Evolutionary conservation across 2,113 vertebrate genomes (phyloP).

Genomic region (Felis chaus): DNA sequence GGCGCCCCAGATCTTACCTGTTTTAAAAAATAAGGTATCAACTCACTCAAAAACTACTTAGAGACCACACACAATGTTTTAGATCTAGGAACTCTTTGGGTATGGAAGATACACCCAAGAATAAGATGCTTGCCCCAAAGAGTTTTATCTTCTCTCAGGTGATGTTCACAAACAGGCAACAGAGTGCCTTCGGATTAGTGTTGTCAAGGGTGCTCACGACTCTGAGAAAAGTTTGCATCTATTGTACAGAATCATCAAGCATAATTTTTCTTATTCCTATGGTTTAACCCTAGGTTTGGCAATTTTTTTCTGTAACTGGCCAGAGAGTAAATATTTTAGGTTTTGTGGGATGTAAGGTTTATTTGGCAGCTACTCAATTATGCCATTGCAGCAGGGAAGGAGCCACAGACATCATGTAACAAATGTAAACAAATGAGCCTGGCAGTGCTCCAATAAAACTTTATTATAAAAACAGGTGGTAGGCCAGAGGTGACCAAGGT

Average conservation of each 20-base stretch:
- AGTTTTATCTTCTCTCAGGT: neutral
- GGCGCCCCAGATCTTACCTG: neutral
- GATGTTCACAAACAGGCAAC: neutral
- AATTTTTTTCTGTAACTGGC: neutral
- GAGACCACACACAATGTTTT: neutral
- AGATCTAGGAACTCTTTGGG: neutral
- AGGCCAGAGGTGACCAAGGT: neutral
- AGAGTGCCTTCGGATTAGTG: neutral
- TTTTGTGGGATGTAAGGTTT: neutral
- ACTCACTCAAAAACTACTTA: neutral
- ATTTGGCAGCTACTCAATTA: neutral
- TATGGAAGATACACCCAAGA: neutral
- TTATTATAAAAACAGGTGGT: slow-evolving; percentile 8
- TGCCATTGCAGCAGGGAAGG: neutral
- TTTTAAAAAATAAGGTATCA: neutral
- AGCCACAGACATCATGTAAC: neutral
- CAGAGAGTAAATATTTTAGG: neutral
- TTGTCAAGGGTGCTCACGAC: neutral
- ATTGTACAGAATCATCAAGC: neutral
- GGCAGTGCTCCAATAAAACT: neutral
- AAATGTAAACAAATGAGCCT: neutral
- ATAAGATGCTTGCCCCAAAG: neutral
- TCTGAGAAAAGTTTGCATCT: neutral
- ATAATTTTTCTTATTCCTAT: neutral
- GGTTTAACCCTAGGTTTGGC: neutral